phyloP scores from a whole-genome alignment of 1,140 invertebrate genomes.

The Ectropis grisescens region DNA sequence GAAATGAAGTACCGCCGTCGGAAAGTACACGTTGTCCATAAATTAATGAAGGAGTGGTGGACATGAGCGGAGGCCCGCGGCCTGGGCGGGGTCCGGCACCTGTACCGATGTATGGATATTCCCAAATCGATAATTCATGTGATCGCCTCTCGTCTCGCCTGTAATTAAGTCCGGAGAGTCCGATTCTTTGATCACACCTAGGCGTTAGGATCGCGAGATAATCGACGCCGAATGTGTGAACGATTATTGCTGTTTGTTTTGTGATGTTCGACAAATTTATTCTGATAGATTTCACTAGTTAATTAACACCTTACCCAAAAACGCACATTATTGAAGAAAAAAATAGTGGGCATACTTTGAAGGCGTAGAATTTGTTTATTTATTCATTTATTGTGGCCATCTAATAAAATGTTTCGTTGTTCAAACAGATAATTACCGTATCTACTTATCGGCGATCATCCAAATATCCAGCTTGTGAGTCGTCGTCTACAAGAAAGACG shows the following conservation, averaged over 20 bases:
- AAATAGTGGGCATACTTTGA: no score
- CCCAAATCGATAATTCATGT: constrained; percentile 62
- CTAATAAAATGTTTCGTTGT: no score
- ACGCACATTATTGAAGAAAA: no score
- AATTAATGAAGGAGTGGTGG: constrained; percentile 25
- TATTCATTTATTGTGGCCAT: no score
- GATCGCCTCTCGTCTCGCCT: constrained; percentile 39
- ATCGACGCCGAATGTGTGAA: no score
- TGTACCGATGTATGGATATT: constrained; percentile 41
- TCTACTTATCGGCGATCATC: no score
- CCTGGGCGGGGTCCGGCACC: constrained; percentile 47
- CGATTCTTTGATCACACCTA: constrained; percentile 47
- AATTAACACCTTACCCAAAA: no score
- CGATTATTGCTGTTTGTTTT: constrained; percentile 27
- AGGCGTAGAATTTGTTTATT: no score
- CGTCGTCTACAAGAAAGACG: no score
- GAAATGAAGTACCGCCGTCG: constrained; percentile 6
- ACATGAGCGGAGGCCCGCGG: constrained; percentile 38
- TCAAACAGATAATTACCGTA: no score
- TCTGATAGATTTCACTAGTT: constrained; percentile 2
- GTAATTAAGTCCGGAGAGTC: constrained; percentile 58
- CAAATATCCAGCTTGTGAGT: no score
- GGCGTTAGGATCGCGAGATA: constrained; percentile 36
- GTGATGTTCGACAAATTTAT: no score
- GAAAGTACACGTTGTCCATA: constrained; percentile 16